A percentile compares a stretch with the other conserved stretches of the same genome.
phyloP scores from a whole-genome alignment of 2,888 invertebrate genomes.

The Cosmia trapezina region DNA sequence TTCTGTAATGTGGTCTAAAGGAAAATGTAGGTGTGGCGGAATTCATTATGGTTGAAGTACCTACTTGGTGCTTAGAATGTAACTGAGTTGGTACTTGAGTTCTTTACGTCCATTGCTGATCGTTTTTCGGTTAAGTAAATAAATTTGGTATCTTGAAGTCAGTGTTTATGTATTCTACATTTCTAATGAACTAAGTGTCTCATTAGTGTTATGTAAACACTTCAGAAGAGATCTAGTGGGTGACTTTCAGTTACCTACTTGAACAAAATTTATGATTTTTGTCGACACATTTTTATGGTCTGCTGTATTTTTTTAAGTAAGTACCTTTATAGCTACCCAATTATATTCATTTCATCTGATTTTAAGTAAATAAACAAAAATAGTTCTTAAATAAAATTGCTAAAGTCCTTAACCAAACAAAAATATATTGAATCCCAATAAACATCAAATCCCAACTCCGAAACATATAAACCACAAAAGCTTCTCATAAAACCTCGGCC shows the following conservation, averaged over 20 bases:
- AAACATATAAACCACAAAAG: constrained; percentile 58
- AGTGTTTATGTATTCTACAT: constrained; percentile 32
- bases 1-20: constrained; percentile 40
- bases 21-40: constrained; percentile 54
- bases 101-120: constrained; percentile 21
- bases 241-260: constrained; percentile 18
- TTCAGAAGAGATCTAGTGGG: neutral
- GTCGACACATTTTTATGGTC: neutral
- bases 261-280: constrained; percentile 12
- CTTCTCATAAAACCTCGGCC: constrained; percentile 66
- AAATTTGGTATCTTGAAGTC: constrained; percentile 36
- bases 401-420: constrained; percentile 16
- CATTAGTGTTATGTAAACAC: constrained; percentile 28
- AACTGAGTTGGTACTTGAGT: constrained; percentile 39
- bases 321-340: neutral
- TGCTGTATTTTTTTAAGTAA: too few species aligned
- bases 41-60: constrained; percentile 47
- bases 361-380: neutral
- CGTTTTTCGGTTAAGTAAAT: constrained; percentile 53
- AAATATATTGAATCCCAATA: constrained; percentile 29
- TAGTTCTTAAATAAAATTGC: neutral
- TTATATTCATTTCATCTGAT: too few species aligned
- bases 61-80: constrained; percentile 30
- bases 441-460: constrained; percentile 34
- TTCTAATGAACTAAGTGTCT: constrained; percentile 38